Percentiles rank a stretch among this genome's conserved stretches.
Conservation (phyloP, 2,113 vertebrate genomes). For the Salvelinus namaycush region DNA sequence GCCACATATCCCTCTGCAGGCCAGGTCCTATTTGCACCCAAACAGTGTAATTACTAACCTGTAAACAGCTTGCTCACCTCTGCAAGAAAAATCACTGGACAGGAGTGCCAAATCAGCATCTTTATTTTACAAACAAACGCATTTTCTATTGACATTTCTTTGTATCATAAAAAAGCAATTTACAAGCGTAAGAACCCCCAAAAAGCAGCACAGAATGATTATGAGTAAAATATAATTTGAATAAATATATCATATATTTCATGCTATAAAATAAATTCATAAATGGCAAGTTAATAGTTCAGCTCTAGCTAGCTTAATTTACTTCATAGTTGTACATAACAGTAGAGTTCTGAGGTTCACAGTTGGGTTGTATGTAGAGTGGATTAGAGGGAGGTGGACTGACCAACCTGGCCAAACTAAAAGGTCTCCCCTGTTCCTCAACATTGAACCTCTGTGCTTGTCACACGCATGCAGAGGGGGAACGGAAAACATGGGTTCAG, state of each 20-base stretch:
- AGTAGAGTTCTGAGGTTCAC: constrained; percentile 98
- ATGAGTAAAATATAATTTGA: constrained; percentile 99
- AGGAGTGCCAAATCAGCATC: constrained; percentile 89
- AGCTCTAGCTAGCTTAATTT: constrained; percentile 98
- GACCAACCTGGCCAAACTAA: constrained; percentile 43
- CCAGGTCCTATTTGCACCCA: not conserved
- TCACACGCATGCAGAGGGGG: constrained; percentile 25
- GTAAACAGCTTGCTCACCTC: not conserved
- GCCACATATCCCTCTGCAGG: constrained; percentile 17
- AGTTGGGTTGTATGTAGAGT: constrained; percentile 82
- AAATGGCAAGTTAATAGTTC: constrained; percentile 95
- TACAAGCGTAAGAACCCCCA: constrained; percentile 96
- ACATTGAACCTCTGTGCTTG: constrained; percentile 49
- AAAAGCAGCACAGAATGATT: constrained; percentile 88
- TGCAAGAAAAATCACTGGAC: not conserved
- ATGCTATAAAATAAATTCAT: constrained; percentile 99
- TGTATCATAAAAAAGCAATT: constrained; percentile 99
- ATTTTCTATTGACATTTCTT: constrained; percentile 91
- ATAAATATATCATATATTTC: constrained; percentile 97
- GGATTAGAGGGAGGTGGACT: constrained; percentile 59
- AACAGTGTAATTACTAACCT: not conserved
- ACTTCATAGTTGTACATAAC: constrained; percentile 95
- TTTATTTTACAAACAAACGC: constrained; percentile 95
- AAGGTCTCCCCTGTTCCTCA: constrained; percentile 54
- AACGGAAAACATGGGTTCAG: constrained; percentile 58